Evolutionary conservation across 35 echinoderm and acorn worm species (phyloP).

Genomic region (Lytechinus variegatus): DNA sequence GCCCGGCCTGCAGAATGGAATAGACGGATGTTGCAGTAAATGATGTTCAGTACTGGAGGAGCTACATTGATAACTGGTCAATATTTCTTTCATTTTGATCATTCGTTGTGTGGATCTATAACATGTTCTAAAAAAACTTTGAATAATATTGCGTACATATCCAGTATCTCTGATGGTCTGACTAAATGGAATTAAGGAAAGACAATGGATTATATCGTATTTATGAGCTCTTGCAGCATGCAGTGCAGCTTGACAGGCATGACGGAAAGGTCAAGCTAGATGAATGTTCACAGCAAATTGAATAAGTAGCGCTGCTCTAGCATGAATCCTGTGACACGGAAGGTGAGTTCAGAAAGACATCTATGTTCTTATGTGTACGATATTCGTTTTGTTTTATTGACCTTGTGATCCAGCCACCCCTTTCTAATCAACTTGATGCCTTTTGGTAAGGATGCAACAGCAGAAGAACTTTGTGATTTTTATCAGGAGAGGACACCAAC

Average conservation of each 20-base stretch:
- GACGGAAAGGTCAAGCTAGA: not conserved
- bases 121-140: not conserved
- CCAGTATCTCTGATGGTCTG: not conserved
- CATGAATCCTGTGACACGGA: not conserved
- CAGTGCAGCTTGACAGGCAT: too few species aligned
- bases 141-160: not conserved
- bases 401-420: not conserved
- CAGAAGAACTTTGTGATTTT: not conserved
- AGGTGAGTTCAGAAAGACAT: not conserved
- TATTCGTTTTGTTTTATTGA: not conserved
- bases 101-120: not conserved
- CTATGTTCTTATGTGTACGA: not conserved
- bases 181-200: not conserved
- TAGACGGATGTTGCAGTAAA: not conserved
- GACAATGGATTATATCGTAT: not conserved
- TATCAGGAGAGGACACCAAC: not conserved
- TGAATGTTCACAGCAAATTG: not conserved
- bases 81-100: not conserved
- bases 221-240: too few species aligned
- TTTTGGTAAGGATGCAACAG: not conserved
- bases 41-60: not conserved
- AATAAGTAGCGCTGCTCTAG: not conserved
- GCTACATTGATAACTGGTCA: not conserved
- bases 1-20: too few species aligned
- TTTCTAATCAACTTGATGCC: not conserved